Percentiles rank a stretch among this genome's conserved stretches.
phyloP scores from a whole-genome alignment of 2,113 vertebrate species.

The Pygoscelis adeliae region DNA sequence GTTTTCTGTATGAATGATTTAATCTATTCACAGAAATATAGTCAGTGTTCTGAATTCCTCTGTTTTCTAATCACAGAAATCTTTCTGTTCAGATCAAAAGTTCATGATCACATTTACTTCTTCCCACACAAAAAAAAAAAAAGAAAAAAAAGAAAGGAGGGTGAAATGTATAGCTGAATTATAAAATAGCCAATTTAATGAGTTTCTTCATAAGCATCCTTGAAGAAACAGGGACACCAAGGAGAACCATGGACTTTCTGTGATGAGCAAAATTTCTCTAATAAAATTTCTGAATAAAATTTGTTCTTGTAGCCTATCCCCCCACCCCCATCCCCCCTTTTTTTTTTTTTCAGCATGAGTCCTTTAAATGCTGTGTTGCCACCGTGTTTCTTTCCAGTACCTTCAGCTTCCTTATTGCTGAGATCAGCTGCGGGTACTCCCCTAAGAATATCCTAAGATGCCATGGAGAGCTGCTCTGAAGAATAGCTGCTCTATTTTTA shows the following conservation, averaged over 20 bases:
- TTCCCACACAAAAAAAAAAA: not conserved
- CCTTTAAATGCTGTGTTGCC: not conserved
- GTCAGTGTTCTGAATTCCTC: not conserved
- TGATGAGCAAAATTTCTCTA: not conserved
- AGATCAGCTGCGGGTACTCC: not conserved
- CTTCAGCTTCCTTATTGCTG: not conserved
- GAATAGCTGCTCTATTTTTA: not conserved
- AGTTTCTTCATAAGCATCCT: not conserved
- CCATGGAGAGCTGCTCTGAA: not conserved
- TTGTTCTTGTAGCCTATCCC: not conserved
- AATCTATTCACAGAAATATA: not conserved
- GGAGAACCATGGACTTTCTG: not conserved
- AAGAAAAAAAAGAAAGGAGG: too few species aligned
- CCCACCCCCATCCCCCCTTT: fast-evolving
- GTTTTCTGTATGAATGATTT: not conserved
- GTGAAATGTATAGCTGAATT: not conserved
- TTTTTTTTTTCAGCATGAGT: not conserved
- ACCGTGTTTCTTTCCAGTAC: not conserved
- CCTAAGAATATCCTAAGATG: not conserved
- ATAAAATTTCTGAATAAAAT: not conserved
- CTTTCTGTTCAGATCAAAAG: not conserved
- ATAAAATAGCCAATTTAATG: not conserved
- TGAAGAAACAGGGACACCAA: not conserved
- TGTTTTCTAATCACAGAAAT: not conserved
- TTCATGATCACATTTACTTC: not conserved